Percentiles rank a stretch among this genome's conserved stretches.
Evolutionary conservation across 2,888 invertebrate genomes (phyloP).

Genomic region (Brachypalpus laphriformis): DNA sequence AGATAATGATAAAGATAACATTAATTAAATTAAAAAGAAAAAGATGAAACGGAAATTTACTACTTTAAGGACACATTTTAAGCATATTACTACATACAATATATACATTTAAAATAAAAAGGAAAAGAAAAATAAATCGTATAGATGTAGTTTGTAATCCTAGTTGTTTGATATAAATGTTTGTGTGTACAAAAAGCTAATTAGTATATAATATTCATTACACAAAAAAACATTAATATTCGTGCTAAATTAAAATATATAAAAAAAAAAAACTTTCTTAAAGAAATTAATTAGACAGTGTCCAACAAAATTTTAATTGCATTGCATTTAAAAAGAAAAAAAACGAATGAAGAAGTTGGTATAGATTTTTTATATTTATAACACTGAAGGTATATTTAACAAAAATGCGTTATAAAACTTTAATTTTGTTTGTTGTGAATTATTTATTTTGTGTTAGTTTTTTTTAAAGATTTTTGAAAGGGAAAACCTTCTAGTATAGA

Average conservation of each 20-base stretch:
- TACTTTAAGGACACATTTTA: slow-evolving; percentile 65
- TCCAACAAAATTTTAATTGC: slow-evolving; percentile 38
- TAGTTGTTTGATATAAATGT: slow-evolving; percentile 73
- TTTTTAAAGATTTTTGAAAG: not conserved
- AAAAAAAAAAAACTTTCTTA: not conserved
- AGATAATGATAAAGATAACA: slow-evolving; percentile 42
- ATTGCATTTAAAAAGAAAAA: slow-evolving; percentile 41
- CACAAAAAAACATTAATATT: slow-evolving; percentile 24
- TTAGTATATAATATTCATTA: slow-evolving; percentile 44
- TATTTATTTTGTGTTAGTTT: not conserved
- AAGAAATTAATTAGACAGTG: slow-evolving; percentile 21
- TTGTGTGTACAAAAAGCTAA: slow-evolving; percentile 61
- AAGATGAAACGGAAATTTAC: slow-evolving; percentile 28
- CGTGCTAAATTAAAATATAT: slow-evolving; percentile 36
- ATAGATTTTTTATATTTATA: slow-evolving; percentile 37
- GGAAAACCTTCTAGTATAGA: not conserved
- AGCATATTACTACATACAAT: slow-evolving; percentile 52
- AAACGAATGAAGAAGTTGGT: not conserved
- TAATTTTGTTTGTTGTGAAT: not conserved
- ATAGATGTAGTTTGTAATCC: slow-evolving; percentile 75
- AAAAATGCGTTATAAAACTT: slow-evolving; percentile 8
- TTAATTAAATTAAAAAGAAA: slow-evolving; percentile 57
- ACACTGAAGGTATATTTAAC: not conserved
- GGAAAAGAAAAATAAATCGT: slow-evolving; percentile 44
- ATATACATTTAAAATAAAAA: slow-evolving; percentile 59